Base-by-base conservation (phyloP, 2,797 vertebrate genomes). In the Sternarchorhynchus goeldii region DNA sequence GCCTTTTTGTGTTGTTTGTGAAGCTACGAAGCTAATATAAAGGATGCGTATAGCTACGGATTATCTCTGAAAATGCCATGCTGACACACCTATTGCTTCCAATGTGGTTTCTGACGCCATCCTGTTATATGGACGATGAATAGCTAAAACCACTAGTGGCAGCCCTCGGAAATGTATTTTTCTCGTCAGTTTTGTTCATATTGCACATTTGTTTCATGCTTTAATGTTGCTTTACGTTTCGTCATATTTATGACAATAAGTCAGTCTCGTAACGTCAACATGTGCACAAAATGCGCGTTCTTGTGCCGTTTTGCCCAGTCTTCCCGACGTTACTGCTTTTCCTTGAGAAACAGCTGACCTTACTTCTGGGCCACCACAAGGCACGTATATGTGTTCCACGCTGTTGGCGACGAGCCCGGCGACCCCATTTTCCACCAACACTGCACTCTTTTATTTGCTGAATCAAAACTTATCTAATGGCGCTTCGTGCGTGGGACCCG, bases 281-380 rank as follows among this genome's bases (percentile, higher is more conserved):
- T 79, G 77, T 67, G 62, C 77, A 82, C 77, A 85, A 87, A 85
- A 88, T 84, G 78, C 85, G 81, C 88, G 90, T 92, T 91, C 89
- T 88, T 92, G 78, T 83, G 67, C 86, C 81, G 71, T 88, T 91
- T 92, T 85, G 78, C 83, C 63, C 86, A 82, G 70, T 88, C 91
- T 92, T 85, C 25, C 88, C 87, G 81, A 87, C 89, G 88, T 86
- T 88, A 88, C 81, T 82, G 86, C 91, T 76, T 90, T 89, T 89
- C 86, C 91, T 91, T 93, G 91, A 92, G 93, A 93, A 94, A 93
- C 85, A 59, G 34, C 84, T 93, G 93, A 93, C 92, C 92, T 93
- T 90, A 89, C 84, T 79, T 81, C 87, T 80, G 79, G 85, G 83
- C 85, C 62, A 60, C 84, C 59, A 3, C 29, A 57, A 55, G 76